Percentiles rank a stretch among this genome's conserved stretches.
phyloP scores from a whole-genome alignment of 2,113 vertebrate species.

The Ciconia boyciana region DNA sequence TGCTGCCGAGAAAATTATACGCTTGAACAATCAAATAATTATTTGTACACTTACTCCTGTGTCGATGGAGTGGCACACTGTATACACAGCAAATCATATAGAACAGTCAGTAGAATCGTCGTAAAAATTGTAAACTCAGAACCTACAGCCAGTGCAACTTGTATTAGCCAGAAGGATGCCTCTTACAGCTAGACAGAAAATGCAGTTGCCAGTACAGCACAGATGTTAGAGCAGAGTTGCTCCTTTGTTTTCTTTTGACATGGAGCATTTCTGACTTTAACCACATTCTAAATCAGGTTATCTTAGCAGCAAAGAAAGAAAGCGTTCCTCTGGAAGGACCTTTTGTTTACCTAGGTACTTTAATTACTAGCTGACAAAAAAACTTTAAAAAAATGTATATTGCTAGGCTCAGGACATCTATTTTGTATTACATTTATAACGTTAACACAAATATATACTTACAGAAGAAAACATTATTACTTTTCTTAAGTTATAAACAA shows the following conservation, averaged over 20 bases:
- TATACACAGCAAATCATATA: neutral
- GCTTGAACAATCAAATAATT: slow-evolving; percentile 64
- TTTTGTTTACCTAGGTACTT: neutral
- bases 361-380: neutral
- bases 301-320: neutral
- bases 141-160: neutral
- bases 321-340: neutral
- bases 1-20: slow-evolving; percentile 44
- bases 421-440: neutral
- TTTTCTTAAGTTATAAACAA: neutral
- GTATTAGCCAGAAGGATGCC: neutral
- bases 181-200: neutral
- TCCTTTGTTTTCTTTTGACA: neutral
- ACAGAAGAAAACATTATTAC: neutral
- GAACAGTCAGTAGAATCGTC: neutral
- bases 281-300: neutral
- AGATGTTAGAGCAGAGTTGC: neutral
- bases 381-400: rapidly evolving
- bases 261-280: neutral
- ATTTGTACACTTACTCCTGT: slow-evolving; percentile 33
- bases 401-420: neutral
- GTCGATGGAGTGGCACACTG: neutral
- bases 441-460: neutral
- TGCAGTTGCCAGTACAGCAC: neutral
- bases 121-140: neutral